Conservation (phyloP, 2,113 vertebrate genomes). For the Malaclemys terrapin region DNA sequence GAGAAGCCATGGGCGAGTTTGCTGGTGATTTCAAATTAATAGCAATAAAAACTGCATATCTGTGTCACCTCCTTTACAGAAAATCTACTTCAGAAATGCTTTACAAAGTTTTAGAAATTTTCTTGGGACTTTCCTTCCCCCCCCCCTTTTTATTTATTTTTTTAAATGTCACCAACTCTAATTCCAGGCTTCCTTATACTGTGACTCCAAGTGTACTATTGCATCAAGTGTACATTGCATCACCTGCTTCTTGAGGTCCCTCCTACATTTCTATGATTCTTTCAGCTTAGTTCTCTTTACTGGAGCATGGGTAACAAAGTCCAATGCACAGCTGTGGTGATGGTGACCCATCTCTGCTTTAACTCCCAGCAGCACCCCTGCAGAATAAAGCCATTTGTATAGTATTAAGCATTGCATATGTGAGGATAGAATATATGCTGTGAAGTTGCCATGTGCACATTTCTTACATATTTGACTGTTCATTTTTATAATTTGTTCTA, state of each 20-base stretch:
- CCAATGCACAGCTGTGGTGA: background rate
- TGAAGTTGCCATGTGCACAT: background rate
- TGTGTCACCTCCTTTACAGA: background rate
- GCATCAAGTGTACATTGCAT: background rate
- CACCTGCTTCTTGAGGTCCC: background rate
- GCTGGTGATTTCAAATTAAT: background rate
- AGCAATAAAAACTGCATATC: background rate
- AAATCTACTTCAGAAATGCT: background rate
- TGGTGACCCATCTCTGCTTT: background rate
- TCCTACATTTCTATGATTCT: background rate
- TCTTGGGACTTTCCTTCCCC: background rate
- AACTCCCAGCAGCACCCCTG: background rate
- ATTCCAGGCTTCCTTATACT: background rate
- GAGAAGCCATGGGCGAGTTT: background rate
- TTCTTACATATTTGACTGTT: background rate
- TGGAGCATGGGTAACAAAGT: background rate
- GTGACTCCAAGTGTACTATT: background rate
- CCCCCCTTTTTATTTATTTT: background rate
- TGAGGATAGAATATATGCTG: fast-evolving
- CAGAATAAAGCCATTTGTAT: background rate
- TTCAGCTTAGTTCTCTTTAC: constrained; percentile 9
- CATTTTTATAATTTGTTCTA: constrained; percentile 14
- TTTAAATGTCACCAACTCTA: background rate
- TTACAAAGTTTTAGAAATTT: background rate
- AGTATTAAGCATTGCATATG: background rate